Evolutionary conservation across 2,888 invertebrate genomes (phyloP).

Genomic region (Melinaea marsaeus): DNA sequence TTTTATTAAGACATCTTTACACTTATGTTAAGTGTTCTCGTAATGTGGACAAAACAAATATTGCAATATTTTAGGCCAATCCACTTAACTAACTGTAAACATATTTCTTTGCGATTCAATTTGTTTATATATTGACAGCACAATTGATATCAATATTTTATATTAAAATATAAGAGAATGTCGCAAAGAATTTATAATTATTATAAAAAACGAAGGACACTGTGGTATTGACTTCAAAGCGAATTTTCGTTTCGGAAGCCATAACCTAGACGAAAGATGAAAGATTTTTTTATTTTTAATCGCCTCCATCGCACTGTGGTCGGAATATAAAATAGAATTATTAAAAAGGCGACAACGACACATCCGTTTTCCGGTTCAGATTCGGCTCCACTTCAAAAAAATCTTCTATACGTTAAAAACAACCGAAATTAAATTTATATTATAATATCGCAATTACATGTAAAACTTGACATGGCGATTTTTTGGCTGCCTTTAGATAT

Average conservation of each 20-base stretch:
- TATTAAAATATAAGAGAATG: too few relatives aligned
- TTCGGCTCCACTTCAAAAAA: slow-evolving; percentile 31
- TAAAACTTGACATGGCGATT: too few relatives aligned
- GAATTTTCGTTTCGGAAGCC: slow-evolving; percentile 50
- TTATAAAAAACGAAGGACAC: too few relatives aligned
- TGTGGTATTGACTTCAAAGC: slow-evolving; percentile 47
- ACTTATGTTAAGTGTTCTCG: too few relatives aligned
- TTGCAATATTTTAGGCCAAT: too few relatives aligned
- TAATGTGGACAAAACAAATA: too few relatives aligned
- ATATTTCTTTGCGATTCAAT: neutral
- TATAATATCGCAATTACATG: too few relatives aligned
- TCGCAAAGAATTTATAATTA: too few relatives aligned
- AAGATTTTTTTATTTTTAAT: slow-evolving; percentile 66
- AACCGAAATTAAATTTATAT: neutral
- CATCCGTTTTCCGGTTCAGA: slow-evolving; percentile 67
- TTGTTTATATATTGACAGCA: neutral
- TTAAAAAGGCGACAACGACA: slow-evolving; percentile 67
- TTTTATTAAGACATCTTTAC: too few relatives aligned
- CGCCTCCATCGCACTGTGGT: slow-evolving; percentile 51
- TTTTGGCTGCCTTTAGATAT: too few relatives aligned
- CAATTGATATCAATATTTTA: neutral
- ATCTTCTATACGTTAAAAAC: neutral
- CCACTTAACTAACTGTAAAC: too few relatives aligned
- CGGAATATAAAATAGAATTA: slow-evolving; percentile 67
- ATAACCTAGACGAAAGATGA: slow-evolving; percentile 58